Conservation (phyloP, 2,113 vertebrate genomes). For the Brienomyrus brachyistius region DNA sequence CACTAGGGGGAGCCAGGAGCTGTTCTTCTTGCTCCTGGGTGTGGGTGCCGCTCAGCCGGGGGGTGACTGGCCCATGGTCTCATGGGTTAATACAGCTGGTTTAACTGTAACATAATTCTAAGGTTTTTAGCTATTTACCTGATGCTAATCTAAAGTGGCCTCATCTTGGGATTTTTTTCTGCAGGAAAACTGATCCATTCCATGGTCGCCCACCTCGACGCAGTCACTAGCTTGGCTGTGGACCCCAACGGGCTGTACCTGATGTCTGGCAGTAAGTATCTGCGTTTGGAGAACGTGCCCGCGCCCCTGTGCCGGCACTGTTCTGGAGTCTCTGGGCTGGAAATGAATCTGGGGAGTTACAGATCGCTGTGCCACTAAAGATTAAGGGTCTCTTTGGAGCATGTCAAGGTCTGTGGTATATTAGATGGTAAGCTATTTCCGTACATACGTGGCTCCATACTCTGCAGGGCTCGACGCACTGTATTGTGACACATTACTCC, state of each 20-base stretch:
- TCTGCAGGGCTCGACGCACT: not conserved
- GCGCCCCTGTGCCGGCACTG: not conserved
- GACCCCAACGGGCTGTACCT: conserved; percentile 97
- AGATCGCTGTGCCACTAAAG: not conserved
- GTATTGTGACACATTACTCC: not conserved
- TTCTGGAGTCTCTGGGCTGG: not conserved
- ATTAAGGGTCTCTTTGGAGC: not conserved
- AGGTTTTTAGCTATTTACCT: not conserved
- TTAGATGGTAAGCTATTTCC: not conserved
- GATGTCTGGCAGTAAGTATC: conserved; percentile 98
- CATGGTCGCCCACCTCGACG: conserved; percentile 97
- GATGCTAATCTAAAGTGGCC: not conserved
- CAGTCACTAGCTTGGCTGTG: conserved; percentile 94
- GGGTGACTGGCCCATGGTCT: not conserved
- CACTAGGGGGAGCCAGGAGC: not conserved
- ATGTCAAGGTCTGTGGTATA: not conserved
- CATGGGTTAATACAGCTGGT: not conserved
- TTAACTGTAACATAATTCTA: not conserved
- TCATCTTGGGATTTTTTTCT: conserved; percentile 15
- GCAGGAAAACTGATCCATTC: conserved; percentile 90
- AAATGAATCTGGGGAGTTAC: not conserved
- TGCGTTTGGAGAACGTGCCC: not conserved
- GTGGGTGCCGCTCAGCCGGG: no score
- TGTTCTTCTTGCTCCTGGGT: not conserved
- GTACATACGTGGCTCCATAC: not conserved